These are phyloP conservation scores for Pygmarrhopalites habei DNA, from an alignment of 1,140 invertebrate species.

Conservation along the genomic window DNA sequence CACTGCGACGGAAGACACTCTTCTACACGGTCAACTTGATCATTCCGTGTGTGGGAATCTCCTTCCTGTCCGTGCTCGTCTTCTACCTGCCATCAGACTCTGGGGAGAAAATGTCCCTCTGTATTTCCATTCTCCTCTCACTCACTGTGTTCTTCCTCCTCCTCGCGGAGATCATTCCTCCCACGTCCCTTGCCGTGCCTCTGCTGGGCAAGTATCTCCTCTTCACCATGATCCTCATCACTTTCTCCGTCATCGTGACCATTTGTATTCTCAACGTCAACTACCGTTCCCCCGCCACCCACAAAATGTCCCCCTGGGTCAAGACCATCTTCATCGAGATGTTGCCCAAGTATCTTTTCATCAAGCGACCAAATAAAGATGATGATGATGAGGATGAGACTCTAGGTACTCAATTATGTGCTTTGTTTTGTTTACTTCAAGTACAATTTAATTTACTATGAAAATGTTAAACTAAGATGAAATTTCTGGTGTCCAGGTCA, in stretches of 20 bases:
- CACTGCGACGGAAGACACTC: conserved; percentile 86
- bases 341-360: conserved; percentile 76
- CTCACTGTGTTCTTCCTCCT: conserved; percentile 98
- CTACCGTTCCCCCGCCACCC: conserved; percentile 91
- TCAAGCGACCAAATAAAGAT: conserved; percentile 59
- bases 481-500: too few species aligned
- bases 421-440: too few species aligned
- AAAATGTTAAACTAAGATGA: too few species aligned
- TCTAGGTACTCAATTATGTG: conserved; percentile 6
- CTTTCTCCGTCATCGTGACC: conserved; percentile 93
- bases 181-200: conserved; percentile 96
- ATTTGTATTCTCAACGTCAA: conserved; percentile 98
- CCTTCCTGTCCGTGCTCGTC: conserved; percentile 93
- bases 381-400: conserved; percentile 40
- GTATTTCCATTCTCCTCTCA: conserved; percentile 96
- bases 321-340: conserved; percentile 79
- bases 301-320: conserved; percentile 84
- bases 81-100: conserved; percentile 87
- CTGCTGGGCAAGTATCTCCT: conserved; percentile 96
- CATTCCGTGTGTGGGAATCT: conserved; percentile 91
- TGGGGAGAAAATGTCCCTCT: conserved; percentile 67
- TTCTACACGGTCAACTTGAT: conserved; percentile 97
- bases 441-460: too few species aligned
- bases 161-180: conserved; percentile 95
- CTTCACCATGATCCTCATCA: conserved; percentile 99